These are phyloP conservation scores for Lagopus muta DNA, from an alignment of 2,113 vertebrate genomes.

Conservation along the genomic window DNA sequence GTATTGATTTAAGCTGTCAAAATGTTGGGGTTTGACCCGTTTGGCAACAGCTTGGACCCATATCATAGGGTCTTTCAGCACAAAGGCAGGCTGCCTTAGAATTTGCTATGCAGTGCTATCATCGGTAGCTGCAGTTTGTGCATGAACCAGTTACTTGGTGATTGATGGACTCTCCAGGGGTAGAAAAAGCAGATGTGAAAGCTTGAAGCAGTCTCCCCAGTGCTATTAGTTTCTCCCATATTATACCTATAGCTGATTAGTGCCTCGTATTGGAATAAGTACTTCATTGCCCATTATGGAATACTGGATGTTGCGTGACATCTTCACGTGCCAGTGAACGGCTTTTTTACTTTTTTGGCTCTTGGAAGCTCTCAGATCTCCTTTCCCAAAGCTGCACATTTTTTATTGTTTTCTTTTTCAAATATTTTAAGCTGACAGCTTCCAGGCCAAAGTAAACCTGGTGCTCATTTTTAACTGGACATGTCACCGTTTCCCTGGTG, in stretches of 20 bases:
- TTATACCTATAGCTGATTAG: background rate
- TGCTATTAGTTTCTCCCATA: background rate
- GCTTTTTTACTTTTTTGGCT: background rate
- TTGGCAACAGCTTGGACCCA: background rate
- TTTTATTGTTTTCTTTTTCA: background rate
- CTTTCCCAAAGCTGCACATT: background rate
- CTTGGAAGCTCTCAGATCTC: background rate
- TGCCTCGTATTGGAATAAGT: background rate
- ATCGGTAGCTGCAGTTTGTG: background rate
- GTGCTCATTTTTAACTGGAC: background rate
- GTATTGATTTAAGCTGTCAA: background rate
- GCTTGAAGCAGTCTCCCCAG: background rate
- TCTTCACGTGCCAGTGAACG: background rate
- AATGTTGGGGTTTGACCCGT: background rate
- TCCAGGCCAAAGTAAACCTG: background rate
- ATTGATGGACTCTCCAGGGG: background rate
- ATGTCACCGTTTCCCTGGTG: background rate
- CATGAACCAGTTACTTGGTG: background rate
- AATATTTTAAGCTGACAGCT: background rate
- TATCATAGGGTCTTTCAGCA: background rate
- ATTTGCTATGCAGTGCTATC: fast-evolving
- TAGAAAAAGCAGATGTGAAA: background rate
- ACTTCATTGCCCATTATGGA: background rate
- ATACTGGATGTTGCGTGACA: background rate
- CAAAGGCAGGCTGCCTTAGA: background rate